Evolutionary conservation across 1,140 invertebrate genomes (phyloP).

Genomic region (Acyrthosiphon pisum): DNA sequence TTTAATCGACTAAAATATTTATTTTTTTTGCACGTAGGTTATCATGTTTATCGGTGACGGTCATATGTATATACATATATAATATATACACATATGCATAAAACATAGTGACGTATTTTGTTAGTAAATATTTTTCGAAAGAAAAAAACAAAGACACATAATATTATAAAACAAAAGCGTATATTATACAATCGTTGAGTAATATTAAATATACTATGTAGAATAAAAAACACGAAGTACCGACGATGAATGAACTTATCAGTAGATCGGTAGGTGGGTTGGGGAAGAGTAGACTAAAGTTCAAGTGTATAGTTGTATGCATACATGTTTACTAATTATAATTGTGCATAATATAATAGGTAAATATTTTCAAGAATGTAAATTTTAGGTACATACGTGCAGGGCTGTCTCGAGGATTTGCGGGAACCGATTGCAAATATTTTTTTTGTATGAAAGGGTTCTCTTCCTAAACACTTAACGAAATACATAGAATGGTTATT

Average conservation of each 20-base stretch:
- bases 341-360: background rate
- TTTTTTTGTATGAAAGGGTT: no score
- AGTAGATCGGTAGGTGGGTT: background rate
- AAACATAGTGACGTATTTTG: background rate
- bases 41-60: background rate
- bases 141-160: background rate
- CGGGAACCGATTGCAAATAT: no score
- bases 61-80: background rate
- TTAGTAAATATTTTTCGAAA: background rate
- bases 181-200: background rate
- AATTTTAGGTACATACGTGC: no score
- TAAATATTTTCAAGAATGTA: background rate
- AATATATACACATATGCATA: background rate
- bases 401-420: no score
- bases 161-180: conserved; percentile 2
- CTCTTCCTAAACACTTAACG: no score
- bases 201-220: background rate
- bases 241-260: background rate
- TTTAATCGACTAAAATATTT: background rate
- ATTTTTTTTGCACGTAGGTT: background rate
- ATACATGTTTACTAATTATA: background rate
- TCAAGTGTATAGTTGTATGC: background rate
- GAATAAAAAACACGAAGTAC: background rate
- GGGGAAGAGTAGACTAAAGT: background rate
- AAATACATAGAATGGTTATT: no score